phyloP scores from a whole-genome alignment of 2,797 vertebrate genomes.

The Tamandua tetradactyla region DNA sequence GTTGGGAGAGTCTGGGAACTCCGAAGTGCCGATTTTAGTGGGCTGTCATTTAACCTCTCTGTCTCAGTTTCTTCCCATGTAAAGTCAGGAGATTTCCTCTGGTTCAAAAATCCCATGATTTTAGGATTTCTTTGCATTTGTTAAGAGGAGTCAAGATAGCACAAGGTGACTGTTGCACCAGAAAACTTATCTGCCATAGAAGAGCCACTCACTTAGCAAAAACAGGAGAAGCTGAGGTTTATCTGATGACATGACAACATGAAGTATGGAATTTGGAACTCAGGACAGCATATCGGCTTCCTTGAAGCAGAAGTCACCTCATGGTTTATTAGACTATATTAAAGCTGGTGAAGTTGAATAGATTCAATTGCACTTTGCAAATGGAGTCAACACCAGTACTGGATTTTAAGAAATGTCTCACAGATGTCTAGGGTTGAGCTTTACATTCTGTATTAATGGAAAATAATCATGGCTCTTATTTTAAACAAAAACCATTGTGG shows the following conservation, averaged over 20 bases:
- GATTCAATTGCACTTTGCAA: slow-evolving; percentile 62
- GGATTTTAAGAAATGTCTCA: slow-evolving; percentile 57
- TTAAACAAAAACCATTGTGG: slow-evolving; percentile 70
- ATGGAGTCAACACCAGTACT: slow-evolving; percentile 49
- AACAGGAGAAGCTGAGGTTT: slow-evolving; percentile 55
- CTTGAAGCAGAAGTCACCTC: slow-evolving; percentile 53
- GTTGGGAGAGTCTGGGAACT: not conserved
- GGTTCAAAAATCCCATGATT: not conserved
- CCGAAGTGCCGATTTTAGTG: not conserved
- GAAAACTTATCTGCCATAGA: slow-evolving; percentile 6
- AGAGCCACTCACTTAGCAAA: slow-evolving; percentile 37
- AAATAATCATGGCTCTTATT: slow-evolving; percentile 70
- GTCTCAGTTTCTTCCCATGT: not conserved
- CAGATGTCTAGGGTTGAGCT: slow-evolving; percentile 60
- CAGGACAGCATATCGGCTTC: not conserved
- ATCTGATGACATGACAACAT: slow-evolving; percentile 42
- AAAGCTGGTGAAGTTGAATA: slow-evolving; percentile 67
- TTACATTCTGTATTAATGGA: slow-evolving; percentile 71
- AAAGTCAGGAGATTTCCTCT: not conserved
- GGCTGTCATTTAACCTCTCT: not conserved
- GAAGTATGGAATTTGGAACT: slow-evolving; percentile 23
- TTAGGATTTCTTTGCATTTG: slow-evolving; percentile 51
- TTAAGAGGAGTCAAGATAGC: not conserved
- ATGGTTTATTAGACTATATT: slow-evolving; percentile 59
- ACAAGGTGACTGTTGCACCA: not conserved